A percentile compares a stretch with the other conserved stretches of the same genome.
Conservation (phyloP, 2,797 vertebrate genomes). For the Pristis pectinata region DNA sequence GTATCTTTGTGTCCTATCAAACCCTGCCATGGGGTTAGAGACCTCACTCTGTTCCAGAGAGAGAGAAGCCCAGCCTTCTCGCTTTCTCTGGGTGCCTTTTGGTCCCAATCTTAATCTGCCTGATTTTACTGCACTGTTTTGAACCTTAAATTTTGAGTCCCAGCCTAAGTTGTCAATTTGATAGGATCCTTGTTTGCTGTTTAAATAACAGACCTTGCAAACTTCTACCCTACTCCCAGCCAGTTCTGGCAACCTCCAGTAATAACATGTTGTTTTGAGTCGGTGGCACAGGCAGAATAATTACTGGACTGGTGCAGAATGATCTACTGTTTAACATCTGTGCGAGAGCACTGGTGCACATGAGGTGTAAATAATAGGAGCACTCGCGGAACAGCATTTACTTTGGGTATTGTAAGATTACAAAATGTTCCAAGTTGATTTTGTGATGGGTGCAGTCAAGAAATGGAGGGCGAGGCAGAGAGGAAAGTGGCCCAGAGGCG, state of each 20-base stretch:
- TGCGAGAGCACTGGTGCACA: neutral
- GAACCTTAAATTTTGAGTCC: neutral
- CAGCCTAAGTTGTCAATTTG: neutral
- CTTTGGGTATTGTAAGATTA: neutral
- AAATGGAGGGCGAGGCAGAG: neutral
- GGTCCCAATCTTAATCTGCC: too few species aligned
- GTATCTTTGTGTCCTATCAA: neutral
- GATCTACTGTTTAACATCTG: neutral
- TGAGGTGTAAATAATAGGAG: neutral
- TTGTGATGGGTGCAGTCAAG: neutral
- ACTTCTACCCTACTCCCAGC: neutral
- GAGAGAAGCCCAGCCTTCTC: neutral
- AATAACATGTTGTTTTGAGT: neutral
- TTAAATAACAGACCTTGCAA: neutral
- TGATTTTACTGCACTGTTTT: neutral
- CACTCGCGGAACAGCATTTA: neutral
- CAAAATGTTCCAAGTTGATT: neutral
- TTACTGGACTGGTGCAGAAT: neutral
- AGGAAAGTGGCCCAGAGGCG: neutral
- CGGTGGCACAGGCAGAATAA: neutral
- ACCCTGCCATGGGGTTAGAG: neutral
- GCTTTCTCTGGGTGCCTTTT: neutral
- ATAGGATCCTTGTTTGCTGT: neutral
- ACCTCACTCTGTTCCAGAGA: neutral
- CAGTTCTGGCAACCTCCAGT: neutral